phyloP scores from a whole-genome alignment of 2,888 invertebrate species.

The Hedya salicella region DNA sequence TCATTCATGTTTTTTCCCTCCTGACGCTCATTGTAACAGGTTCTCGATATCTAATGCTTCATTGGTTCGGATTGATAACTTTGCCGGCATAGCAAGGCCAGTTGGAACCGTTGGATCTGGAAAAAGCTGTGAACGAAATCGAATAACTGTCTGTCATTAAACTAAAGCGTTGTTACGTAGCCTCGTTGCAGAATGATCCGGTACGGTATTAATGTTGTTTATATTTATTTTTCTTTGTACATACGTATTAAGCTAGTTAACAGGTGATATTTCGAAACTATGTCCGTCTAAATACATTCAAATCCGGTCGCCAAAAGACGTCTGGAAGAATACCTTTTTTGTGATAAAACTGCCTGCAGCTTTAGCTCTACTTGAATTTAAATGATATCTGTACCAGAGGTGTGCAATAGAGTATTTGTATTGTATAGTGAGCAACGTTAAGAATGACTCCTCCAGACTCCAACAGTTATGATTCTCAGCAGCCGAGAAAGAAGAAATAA shows the following conservation, averaged over 20 bases:
- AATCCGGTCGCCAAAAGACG: too few relatives aligned
- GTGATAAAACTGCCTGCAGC: too few relatives aligned
- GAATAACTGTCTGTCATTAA: slow-evolving; percentile 26
- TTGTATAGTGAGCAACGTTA: too few relatives aligned
- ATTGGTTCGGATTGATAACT: slow-evolving; percentile 40
- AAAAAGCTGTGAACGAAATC: slow-evolving; percentile 24
- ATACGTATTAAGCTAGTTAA: neutral
- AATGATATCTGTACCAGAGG: too few relatives aligned
- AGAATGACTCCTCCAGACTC: too few relatives aligned
- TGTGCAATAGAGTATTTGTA: too few relatives aligned
- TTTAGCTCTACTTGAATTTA: too few relatives aligned
- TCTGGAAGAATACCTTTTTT: too few relatives aligned
- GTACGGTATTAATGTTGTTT: neutral
- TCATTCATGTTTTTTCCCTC: slow-evolving; percentile 79
- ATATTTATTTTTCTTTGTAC: neutral
- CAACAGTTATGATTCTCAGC: too few relatives aligned
- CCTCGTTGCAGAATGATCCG: slow-evolving; percentile 7
- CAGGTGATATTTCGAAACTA: neutral
- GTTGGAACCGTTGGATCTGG: slow-evolving; percentile 27
- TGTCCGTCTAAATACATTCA: too few relatives aligned
- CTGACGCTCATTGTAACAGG: slow-evolving; percentile 65
- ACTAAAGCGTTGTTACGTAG: slow-evolving; percentile 5
- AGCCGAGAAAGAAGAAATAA: neutral
- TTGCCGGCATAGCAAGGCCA: slow-evolving; percentile 26
- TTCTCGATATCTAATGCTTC: slow-evolving; percentile 56